Evolutionary conservation across 2,797 vertebrate genomes (phyloP).

Genomic region (Hypotaenidia okinawae): DNA sequence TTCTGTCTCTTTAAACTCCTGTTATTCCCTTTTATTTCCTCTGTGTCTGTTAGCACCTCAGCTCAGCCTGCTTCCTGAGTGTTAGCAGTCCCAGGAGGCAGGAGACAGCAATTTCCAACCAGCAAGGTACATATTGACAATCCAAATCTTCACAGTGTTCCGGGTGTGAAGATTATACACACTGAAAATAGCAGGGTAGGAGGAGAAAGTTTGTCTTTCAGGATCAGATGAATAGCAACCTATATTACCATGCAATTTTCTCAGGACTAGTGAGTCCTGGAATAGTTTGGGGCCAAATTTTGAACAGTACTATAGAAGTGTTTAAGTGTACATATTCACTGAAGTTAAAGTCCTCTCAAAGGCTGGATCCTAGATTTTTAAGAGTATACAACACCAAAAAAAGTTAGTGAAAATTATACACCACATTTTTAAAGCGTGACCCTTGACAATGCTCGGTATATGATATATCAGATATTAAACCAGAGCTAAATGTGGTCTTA

Average conservation of each 20-base stretch:
- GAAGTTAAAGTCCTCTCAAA: not conserved
- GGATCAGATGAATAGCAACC: not conserved
- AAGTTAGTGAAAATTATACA: not conserved
- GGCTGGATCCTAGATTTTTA: not conserved
- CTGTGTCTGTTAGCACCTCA: not conserved
- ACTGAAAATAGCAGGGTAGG: not conserved
- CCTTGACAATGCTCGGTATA: not conserved
- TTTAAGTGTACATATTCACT: not conserved
- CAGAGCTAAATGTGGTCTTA: not conserved
- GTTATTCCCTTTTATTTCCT: not conserved
- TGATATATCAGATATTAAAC: not conserved
- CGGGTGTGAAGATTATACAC: not conserved
- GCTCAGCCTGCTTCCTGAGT: not conserved
- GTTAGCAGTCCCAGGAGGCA: not conserved
- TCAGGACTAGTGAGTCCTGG: not conserved
- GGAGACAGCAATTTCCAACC: not conserved
- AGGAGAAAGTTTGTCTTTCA: not conserved
- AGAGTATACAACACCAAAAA: not conserved
- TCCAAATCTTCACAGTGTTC: not conserved
- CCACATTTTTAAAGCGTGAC: not conserved
- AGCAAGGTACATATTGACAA: slow-evolving; percentile 29
- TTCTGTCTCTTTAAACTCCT: not conserved
- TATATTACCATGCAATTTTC: not conserved
- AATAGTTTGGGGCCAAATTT: not conserved
- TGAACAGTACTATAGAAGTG: not conserved